These are phyloP conservation scores for Apteryx mantelli DNA, from an alignment of 2,113 vertebrate species.

Conservation along the genomic window DNA sequence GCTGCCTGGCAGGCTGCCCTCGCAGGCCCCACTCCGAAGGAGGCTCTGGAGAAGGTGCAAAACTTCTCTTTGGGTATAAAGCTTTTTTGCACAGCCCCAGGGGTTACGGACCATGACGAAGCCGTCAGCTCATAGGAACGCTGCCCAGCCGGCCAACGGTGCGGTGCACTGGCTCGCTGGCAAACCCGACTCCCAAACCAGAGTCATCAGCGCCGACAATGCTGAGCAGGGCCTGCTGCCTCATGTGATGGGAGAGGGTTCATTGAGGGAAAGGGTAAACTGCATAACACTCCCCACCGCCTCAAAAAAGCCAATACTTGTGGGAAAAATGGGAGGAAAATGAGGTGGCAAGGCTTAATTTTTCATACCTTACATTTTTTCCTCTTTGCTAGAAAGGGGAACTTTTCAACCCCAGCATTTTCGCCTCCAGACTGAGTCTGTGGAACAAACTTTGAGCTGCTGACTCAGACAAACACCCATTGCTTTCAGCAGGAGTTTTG, in stretches of 20 bases:
- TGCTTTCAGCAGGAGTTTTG: neutral
- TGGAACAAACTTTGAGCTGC: conserved; percentile 27
- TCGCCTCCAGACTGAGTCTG: neutral
- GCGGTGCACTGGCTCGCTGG: neutral
- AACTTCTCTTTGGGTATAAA: neutral
- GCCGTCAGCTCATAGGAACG: neutral
- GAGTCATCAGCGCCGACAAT: neutral
- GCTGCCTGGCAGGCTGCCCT: neutral
- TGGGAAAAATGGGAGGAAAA: neutral
- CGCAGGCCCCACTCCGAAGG: neutral
- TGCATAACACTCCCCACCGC: conserved; percentile 6
- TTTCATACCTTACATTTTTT: neutral
- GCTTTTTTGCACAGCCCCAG: neutral
- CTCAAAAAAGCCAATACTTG: neutral
- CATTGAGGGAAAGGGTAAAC: neutral
- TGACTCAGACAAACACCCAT: neutral
- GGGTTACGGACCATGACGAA: neutral
- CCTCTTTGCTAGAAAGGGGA: neutral
- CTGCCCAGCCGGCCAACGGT: accelerated
- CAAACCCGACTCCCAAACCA: neutral
- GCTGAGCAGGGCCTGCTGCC: neutral
- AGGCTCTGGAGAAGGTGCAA: neutral
- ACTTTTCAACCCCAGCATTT: neutral
- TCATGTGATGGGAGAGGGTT: neutral
- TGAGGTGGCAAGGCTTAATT: neutral